Conservation (phyloP, 2,797 vertebrate genomes). For the Malacoraja senta region DNA sequence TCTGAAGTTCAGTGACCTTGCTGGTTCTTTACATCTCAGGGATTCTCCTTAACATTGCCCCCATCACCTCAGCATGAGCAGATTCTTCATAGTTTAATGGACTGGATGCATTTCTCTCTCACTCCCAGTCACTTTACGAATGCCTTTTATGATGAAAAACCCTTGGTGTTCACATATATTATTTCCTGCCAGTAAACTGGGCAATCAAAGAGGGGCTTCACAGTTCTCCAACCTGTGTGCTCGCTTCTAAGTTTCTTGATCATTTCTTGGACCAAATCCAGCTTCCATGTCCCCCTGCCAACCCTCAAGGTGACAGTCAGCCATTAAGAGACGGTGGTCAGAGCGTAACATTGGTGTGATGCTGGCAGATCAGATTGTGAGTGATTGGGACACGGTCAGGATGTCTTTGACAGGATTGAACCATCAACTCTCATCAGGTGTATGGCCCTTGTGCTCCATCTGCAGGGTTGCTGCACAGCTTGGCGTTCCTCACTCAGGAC, state of each 20-base stretch:
- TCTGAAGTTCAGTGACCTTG: no score
- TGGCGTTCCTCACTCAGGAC: not conserved
- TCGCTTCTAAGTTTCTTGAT: not conserved
- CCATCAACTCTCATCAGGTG: not conserved
- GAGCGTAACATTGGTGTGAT: not conserved
- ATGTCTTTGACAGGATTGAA: not conserved
- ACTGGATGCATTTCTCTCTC: no score
- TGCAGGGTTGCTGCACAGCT: not conserved
- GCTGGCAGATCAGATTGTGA: not conserved
- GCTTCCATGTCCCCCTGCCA: not conserved
- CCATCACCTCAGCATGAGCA: no score
- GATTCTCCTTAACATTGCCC: no score
- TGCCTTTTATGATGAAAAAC: no score
- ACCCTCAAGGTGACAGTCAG: not conserved
- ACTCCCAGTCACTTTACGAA: no score
- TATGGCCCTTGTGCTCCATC: not conserved
- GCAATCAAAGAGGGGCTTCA: not conserved
- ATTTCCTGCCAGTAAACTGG: no score
- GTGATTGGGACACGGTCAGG: not conserved
- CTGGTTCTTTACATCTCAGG: no score
- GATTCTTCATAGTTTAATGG: no score
- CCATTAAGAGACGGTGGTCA: not conserved
- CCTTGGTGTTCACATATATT: no score
- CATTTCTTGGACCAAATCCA: not conserved
- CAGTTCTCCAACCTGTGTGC: not conserved